These are phyloP conservation scores for Rhopalosiphum nymphaeae DNA, from an alignment of 2,888 invertebrate genomes.

Conservation along the genomic window DNA sequence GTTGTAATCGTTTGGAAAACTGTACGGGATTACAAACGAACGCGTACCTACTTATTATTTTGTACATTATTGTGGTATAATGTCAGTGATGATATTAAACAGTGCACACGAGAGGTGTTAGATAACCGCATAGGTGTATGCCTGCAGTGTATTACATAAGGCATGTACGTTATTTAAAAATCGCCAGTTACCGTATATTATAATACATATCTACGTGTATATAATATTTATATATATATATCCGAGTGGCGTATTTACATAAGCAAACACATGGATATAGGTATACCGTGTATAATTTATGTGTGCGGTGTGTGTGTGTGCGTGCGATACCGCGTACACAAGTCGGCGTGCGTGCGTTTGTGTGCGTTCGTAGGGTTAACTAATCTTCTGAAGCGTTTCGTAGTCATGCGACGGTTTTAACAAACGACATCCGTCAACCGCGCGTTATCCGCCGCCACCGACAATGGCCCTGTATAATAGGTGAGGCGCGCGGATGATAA, in stretches of 20 bases:
- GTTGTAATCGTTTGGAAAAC: no score
- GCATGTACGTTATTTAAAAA: neutral
- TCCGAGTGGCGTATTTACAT: neutral
- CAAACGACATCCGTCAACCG: conserved; percentile 62
- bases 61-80: no score
- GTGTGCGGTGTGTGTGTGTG: neutral
- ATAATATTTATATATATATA: neutral
- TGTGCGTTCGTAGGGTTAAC: conserved; percentile 46
- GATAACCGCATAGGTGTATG: neutral
- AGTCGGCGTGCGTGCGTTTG: neutral
- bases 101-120: no score
- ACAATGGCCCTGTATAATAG: conserved; percentile 40
- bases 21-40: no score
- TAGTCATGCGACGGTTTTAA: conserved; percentile 61
- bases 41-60: no score
- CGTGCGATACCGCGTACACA: neutral
- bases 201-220: neutral
- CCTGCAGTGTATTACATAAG: neutral
- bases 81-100: no score
- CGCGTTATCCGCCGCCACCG: conserved; percentile 57
- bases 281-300: neutral
- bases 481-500: conserved; percentile 60
- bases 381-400: conserved; percentile 58
- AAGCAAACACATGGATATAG: neutral
- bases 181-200: neutral